Percentiles rank a stretch among this genome's conserved stretches.
Conservation (phyloP, 2,113 vertebrate genomes). For the Arvicanthis niloticus region DNA sequence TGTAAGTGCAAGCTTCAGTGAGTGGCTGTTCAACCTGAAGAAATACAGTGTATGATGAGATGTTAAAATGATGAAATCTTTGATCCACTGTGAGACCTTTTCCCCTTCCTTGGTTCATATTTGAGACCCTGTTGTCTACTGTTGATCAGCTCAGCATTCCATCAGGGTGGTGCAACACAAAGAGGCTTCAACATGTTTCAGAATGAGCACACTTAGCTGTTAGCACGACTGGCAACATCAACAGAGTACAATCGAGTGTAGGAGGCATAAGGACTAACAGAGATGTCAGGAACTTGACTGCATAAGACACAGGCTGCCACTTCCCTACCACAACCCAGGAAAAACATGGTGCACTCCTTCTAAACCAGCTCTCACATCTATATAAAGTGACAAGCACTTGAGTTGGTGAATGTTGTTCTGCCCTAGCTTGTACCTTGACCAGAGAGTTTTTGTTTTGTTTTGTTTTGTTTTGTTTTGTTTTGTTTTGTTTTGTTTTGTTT, state of each 20-base stretch:
- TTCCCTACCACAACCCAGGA: background rate
- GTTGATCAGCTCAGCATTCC: background rate
- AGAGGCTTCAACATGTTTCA: background rate
- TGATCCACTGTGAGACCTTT: background rate
- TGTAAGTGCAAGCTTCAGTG: background rate
- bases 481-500: too few relatives aligned
- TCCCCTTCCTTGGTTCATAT: background rate
- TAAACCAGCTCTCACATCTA: background rate
- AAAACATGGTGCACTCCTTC: background rate
- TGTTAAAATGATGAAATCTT: background rate
- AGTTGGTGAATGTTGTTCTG: background rate
- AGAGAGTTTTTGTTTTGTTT: background rate
- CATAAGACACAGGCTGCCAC: background rate
- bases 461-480: background rate
- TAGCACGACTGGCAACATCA: background rate
- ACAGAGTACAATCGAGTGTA: background rate
- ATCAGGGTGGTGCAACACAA: background rate
- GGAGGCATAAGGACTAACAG: background rate
- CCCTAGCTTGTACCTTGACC: background rate
- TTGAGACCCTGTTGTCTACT: background rate
- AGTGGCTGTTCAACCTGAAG: background rate
- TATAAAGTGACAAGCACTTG: background rate
- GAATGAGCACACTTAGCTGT: fast-evolving
- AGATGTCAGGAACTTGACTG: background rate
- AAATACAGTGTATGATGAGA: background rate